phyloP scores from a whole-genome alignment of 2,888 invertebrate species.

The Drymonia ruficornis region DNA sequence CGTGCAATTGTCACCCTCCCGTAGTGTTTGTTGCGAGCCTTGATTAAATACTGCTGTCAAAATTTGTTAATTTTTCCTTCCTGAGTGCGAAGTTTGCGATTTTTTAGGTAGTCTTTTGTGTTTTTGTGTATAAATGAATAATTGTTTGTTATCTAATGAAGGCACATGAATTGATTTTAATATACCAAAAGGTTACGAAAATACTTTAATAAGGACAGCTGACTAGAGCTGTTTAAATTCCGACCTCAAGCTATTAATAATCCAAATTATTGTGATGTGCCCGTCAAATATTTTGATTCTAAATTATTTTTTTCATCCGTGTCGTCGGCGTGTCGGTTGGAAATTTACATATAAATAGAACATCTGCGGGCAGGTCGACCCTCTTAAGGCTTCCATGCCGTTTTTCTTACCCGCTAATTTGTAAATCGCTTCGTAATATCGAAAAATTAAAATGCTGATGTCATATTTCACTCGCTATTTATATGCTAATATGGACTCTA shows the following conservation, averaged over 20 bases:
- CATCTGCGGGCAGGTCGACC: slow-evolving; percentile 80
- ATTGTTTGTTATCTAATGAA: too few relatives aligned
- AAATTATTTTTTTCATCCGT: slow-evolving; percentile 77
- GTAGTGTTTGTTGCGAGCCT: slow-evolving; percentile 74
- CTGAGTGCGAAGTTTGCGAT: slow-evolving; percentile 43
- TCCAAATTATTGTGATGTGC: slow-evolving; percentile 48
- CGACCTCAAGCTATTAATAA: slow-evolving; percentile 27
- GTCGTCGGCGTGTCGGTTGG: slow-evolving; percentile 70
- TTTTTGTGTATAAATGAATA: too few relatives aligned
- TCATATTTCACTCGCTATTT: slow-evolving; percentile 82
- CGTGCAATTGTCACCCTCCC: slow-evolving; percentile 81
- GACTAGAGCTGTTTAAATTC: slow-evolving; percentile 17
- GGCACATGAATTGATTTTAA: neutral
- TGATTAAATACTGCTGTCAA: slow-evolving; percentile 80
- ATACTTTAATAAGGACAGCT: too few relatives aligned
- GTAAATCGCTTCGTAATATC: slow-evolving; percentile 83
- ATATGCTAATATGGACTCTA: slow-evolving; percentile 76
- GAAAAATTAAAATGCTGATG: slow-evolving; percentile 85
- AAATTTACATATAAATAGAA: slow-evolving; percentile 85
- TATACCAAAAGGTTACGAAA: neutral
- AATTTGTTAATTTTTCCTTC: slow-evolving; percentile 71
- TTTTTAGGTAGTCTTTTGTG: slow-evolving; percentile 4
- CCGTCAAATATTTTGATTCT: slow-evolving; percentile 72
- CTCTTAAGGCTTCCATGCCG: slow-evolving; percentile 74
- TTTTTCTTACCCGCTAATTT: slow-evolving; percentile 84